phyloP scores from a whole-genome alignment of 2,797 vertebrate species.

The Agapornis canus region DNA sequence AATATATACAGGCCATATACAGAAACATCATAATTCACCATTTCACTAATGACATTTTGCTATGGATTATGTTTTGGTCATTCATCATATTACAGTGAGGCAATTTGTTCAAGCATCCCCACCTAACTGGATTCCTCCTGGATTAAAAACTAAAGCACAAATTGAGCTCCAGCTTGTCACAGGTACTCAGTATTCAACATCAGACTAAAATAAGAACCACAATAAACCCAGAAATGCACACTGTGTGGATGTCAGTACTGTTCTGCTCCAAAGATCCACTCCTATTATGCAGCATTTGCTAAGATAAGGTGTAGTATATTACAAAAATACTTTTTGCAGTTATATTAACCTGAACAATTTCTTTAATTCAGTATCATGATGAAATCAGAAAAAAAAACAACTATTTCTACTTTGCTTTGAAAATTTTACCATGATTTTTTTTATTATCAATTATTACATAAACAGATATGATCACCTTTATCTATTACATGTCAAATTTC shows the following conservation, averaged over 20 bases:
- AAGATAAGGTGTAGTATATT: neutral
- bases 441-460: neutral
- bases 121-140: neutral
- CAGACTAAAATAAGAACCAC: neutral
- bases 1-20: rapidly evolving
- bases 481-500: neutral
- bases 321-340: neutral
- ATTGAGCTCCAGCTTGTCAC: neutral
- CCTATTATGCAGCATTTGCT: neutral
- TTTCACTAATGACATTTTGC: neutral
- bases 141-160: neutral
- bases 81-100: neutral
- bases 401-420: neutral
- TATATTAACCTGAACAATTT: neutral
- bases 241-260: neutral
- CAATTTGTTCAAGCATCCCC: neutral
- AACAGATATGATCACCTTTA: neutral
- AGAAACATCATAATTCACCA: neutral
- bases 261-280: neutral
- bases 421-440: neutral
- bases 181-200: neutral
- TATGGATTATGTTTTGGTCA: neutral
- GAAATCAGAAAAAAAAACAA: neutral
- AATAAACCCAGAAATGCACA: neutral
- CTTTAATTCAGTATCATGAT: neutral